phyloP scores from a whole-genome alignment of 2,113 vertebrate species.

The Thalassarche chlororhynchos region DNA sequence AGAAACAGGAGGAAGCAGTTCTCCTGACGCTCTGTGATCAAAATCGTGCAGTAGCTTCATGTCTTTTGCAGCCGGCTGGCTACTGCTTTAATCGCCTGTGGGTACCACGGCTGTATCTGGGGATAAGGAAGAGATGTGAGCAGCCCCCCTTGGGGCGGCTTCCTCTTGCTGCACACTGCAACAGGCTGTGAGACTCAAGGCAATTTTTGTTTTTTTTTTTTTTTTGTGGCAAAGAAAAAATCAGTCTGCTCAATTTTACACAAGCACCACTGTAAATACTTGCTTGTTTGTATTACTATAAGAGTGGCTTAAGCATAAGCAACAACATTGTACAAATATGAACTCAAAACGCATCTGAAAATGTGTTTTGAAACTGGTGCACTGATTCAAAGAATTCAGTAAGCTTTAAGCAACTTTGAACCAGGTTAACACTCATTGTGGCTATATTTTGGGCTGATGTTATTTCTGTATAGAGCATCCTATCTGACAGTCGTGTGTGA shows the following conservation, averaged over 20 bases:
- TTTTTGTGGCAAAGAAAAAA: background rate
- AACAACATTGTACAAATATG: background rate
- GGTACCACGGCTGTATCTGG: constrained; percentile 42
- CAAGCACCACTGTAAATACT: constrained; percentile 77
- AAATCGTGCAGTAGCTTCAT: background rate
- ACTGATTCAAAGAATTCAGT: constrained; percentile 66
- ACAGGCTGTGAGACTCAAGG: constrained; percentile 42
- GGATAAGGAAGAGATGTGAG: constrained; percentile 47
- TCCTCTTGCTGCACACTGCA: constrained; percentile 59
- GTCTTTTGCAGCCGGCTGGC: constrained; percentile 3
- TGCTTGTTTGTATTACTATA: constrained; percentile 61
- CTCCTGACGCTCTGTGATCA: background rate
- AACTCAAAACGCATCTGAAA: background rate
- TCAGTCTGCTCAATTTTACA: constrained; percentile 41
- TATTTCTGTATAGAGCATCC: background rate
- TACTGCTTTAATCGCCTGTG: constrained; percentile 18
- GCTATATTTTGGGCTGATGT: constrained; percentile 27
- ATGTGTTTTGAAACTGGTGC: constrained; percentile 48
- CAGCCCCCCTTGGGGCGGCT: background rate
- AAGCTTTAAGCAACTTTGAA: constrained; percentile 74
- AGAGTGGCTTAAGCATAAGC: constrained; percentile 56
- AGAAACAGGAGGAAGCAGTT: background rate
- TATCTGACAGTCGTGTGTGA: background rate
- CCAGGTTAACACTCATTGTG: constrained; percentile 56
- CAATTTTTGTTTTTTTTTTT: background rate